phyloP scores from a whole-genome alignment of 2,113 vertebrate genomes.

The Calcarius ornatus region DNA sequence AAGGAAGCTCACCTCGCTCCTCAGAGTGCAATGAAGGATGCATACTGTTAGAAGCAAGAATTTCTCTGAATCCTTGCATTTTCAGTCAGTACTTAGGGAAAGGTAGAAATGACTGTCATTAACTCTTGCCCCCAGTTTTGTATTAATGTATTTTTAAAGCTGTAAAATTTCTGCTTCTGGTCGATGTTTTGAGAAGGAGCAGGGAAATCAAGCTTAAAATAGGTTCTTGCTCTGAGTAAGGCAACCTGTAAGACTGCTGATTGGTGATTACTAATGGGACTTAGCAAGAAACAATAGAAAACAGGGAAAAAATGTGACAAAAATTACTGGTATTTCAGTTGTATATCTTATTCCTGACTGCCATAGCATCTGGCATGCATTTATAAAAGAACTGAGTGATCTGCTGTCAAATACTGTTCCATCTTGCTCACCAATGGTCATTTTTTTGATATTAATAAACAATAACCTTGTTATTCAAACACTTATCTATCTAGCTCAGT shows the following conservation, averaged over 20 bases:
- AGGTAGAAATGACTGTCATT: slow-evolving; percentile 5
- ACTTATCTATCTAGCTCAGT: not conserved
- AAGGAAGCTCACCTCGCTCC: not conserved
- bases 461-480: not conserved
- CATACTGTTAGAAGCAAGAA: not conserved
- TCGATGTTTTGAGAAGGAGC: not conserved
- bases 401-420: not conserved
- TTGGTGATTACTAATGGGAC: not conserved
- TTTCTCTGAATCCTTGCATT: not conserved
- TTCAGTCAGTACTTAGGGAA: not conserved
- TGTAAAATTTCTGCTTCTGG: not conserved
- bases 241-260: not conserved
- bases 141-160: slow-evolving; percentile 23
- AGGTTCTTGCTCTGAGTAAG: not conserved
- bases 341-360: not conserved
- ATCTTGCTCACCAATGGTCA: not conserved
- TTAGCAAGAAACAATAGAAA: not conserved
- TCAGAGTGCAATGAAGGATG: not conserved
- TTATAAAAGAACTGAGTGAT: not conserved
- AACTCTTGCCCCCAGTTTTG: not conserved
- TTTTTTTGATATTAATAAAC: not conserved
- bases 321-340: not conserved
- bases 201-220: not conserved
- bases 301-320: not conserved
- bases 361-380: not conserved